phyloP scores from a whole-genome alignment of 2,113 vertebrate species.

The Lichenostomus cassidix region DNA sequence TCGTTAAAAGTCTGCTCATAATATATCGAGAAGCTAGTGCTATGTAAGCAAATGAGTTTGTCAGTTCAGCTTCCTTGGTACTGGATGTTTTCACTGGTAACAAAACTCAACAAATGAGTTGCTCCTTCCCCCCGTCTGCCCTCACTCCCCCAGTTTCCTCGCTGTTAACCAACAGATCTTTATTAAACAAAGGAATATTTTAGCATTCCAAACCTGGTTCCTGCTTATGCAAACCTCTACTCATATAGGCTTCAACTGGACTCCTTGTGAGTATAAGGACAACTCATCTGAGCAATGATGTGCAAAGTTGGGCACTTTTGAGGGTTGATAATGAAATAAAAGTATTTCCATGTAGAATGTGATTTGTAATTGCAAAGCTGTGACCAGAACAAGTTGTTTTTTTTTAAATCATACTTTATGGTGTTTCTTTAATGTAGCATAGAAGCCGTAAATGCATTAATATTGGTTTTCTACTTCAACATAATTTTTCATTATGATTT shows the following conservation, averaged over 20 bases:
- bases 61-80: conserved; percentile 30
- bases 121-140: background rate
- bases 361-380: conserved; percentile 60
- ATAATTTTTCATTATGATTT: conserved; percentile 55
- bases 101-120: conserved; percentile 52
- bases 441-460: conserved; percentile 71
- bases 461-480: conserved; percentile 51
- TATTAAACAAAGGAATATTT: conserved; percentile 65
- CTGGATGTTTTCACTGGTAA: conserved; percentile 58
- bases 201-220: conserved; percentile 63
- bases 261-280: background rate
- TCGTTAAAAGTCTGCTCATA: conserved; percentile 64
- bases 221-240: conserved; percentile 10
- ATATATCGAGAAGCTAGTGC: conserved; percentile 51
- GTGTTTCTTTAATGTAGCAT: conserved; percentile 63
- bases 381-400: conserved; percentile 42
- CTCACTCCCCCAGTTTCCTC: background rate
- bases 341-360: conserved; percentile 27
- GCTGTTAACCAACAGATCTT: conserved; percentile 49
- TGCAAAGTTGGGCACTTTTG: background rate
- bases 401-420: conserved; percentile 14
- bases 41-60: conserved; percentile 54
- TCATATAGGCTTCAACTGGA: background rate
- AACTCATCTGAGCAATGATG: background rate
- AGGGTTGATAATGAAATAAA: conserved; percentile 15